phyloP scores from a whole-genome alignment of 2,888 invertebrate species.

The Apotomis betuletana region DNA sequence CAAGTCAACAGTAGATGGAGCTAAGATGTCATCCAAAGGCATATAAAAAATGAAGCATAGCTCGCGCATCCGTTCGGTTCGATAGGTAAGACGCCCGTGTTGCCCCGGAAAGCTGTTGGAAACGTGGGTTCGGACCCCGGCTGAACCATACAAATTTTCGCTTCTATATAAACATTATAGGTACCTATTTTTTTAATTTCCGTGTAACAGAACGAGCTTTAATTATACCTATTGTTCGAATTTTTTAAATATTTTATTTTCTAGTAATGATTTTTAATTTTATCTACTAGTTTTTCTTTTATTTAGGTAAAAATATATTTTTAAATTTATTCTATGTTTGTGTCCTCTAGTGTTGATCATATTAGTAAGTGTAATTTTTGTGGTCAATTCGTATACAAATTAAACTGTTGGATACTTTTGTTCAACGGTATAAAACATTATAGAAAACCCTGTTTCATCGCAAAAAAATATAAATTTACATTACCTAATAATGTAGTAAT shows the following conservation, averaged over 20 bases:
- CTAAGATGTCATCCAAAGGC: too few relatives aligned
- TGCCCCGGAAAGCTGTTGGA: too few relatives aligned
- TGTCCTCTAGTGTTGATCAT: conserved; percentile 7
- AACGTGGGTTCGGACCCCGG: too few relatives aligned
- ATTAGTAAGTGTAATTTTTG: not conserved
- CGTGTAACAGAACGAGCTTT: conserved; percentile 32
- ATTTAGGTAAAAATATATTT: conserved; percentile 11
- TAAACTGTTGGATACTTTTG: not conserved
- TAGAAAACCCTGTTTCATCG: too few relatives aligned
- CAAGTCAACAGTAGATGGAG: too few relatives aligned
- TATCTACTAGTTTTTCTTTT: not conserved
- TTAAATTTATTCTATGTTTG: conserved; percentile 4
- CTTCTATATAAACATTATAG: not conserved
- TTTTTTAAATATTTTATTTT: conserved; percentile 15
- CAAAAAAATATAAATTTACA: too few relatives aligned
- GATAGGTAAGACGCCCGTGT: too few relatives aligned
- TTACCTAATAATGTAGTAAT: too few relatives aligned
- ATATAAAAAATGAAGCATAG: too few relatives aligned
- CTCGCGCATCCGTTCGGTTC: too few relatives aligned
- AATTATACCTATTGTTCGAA: conserved; percentile 24
- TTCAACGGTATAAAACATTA: too few relatives aligned
- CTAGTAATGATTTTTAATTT: conserved; percentile 3
- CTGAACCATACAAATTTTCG: too few relatives aligned
- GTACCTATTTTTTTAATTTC: conserved; percentile 19
- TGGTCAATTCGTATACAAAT: not conserved